phyloP scores from a whole-genome alignment of 1,140 invertebrate species.

The Ephestia elutella region DNA sequence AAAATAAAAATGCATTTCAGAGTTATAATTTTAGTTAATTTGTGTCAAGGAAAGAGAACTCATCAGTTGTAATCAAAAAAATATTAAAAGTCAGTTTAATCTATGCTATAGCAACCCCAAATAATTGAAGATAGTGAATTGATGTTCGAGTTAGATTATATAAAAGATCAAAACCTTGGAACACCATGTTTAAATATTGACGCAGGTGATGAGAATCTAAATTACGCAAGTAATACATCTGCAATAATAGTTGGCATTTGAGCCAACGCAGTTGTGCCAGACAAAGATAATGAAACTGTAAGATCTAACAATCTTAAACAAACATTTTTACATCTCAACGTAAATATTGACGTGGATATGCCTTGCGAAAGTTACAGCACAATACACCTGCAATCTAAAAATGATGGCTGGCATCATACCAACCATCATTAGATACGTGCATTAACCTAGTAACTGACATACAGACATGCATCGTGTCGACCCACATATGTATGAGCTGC shows the following conservation, averaged over 20 bases:
- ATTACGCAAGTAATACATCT: neutral
- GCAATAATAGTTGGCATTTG: neutral
- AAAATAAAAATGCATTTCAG: too few relatives aligned
- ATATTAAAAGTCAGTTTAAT: too few relatives aligned
- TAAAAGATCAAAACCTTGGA: neutral
- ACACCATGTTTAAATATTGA: neutral
- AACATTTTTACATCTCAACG: neutral
- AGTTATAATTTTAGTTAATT: too few relatives aligned
- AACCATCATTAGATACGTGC: slow-evolving; percentile 12
- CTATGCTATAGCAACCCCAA: too few relatives aligned
- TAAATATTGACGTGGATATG: neutral
- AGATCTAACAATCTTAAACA: neutral
- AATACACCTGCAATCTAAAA: slow-evolving; percentile 7
- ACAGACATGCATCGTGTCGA: slow-evolving; percentile 9
- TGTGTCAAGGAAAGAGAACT: too few relatives aligned
- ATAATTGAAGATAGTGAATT: too few relatives aligned
- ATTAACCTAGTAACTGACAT: slow-evolving; percentile 20
- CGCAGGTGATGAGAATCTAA: neutral
- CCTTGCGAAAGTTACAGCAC: neutral
- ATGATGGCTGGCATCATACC: slow-evolving; percentile 12
- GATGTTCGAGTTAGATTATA: neutral
- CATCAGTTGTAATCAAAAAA: too few relatives aligned
- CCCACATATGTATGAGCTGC: slow-evolving; percentile 7
- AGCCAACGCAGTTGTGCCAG: neutral
- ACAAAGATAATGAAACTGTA: neutral